Conservation (phyloP, 2,888 invertebrate species). For the Helleia helle region DNA sequence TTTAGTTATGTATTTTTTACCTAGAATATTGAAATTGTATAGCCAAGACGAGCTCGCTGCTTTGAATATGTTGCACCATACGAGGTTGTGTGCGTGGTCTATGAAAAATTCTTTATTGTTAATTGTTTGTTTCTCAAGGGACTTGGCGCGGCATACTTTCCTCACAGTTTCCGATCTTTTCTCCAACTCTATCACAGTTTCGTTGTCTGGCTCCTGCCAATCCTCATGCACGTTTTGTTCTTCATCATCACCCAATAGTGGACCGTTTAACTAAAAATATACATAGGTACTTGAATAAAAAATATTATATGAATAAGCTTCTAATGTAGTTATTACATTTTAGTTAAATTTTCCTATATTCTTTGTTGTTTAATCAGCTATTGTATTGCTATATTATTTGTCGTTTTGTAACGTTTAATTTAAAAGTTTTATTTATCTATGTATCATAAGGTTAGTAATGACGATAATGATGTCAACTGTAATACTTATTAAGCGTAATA, state of each 20-base stretch:
- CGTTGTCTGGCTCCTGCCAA: constrained; percentile 53
- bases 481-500: too few species aligned
- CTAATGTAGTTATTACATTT: too few species aligned
- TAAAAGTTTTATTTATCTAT: too few species aligned
- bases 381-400: too few species aligned
- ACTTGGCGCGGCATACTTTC: constrained; percentile 59
- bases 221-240: constrained; percentile 32
- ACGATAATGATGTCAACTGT: too few species aligned
- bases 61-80: constrained; percentile 85
- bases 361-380: too few species aligned
- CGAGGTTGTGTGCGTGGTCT: constrained; percentile 77
- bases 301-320: too few species aligned
- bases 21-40: constrained; percentile 84
- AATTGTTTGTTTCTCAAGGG: constrained; percentile 51
- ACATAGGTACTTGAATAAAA: too few species aligned
- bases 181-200: constrained; percentile 59
- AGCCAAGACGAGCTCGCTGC: constrained; percentile 87
- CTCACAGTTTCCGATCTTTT: constrained; percentile 56
- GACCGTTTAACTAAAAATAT: constrained; percentile 53
- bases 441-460: too few species aligned
- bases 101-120: constrained; percentile 85
- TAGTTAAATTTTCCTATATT: too few species aligned
- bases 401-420: too few species aligned
- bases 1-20: too few species aligned
- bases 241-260: constrained; percentile 48